Evolutionary conservation across 2,888 invertebrate genomes (phyloP), one percentile per base, ranked within the genome.

Genomic region (Lymantria dispar): DNA sequence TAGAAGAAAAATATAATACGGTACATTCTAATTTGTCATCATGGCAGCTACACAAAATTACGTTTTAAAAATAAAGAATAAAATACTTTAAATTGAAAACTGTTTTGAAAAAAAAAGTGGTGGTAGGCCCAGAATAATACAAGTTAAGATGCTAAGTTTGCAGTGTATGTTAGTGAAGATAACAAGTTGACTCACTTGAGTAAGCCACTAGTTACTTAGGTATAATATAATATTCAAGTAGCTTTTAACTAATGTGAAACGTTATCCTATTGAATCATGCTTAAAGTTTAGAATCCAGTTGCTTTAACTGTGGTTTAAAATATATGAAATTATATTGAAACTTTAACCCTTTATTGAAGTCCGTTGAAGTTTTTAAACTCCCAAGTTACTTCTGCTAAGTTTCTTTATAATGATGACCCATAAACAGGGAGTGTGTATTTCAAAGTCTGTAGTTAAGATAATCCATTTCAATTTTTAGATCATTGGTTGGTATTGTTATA

Each of bases 301-400:
- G 44, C 44, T 48, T 55, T 53, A 48, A 45, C 64, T 67, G 61
- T 45, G 59, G 56, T 61, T 55, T 51, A 43, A 54, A 64, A 53
- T 57, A 54, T 48, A 61, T 54, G 38, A 58, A 58, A 64, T 59
- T 59, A 57, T 60, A 59, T 48, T 43, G 43, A 51, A 68, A 61
- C 52, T 61, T 54, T 7, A 45, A 14, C 45, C 55, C 59, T 62
- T 68, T 59, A 52, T 49, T 54, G 54, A 50, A 47, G 37, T 52
- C 53, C 52, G 48, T 48, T 22, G 37, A 49, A 50, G 39, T 48
- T 43, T 45, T 53, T 53, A 46, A 42, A 45, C 45, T 55, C 57
- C 39, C 36, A 43, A 44, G 47, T 58, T 54, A 49, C 54, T 52
- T 48, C 15, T 54, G 49, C 42, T 42, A 55, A 60, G 67, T 64